phyloP scores from a whole-genome alignment of 2,797 vertebrate species.

The Odontamblyopus rebecca region DNA sequence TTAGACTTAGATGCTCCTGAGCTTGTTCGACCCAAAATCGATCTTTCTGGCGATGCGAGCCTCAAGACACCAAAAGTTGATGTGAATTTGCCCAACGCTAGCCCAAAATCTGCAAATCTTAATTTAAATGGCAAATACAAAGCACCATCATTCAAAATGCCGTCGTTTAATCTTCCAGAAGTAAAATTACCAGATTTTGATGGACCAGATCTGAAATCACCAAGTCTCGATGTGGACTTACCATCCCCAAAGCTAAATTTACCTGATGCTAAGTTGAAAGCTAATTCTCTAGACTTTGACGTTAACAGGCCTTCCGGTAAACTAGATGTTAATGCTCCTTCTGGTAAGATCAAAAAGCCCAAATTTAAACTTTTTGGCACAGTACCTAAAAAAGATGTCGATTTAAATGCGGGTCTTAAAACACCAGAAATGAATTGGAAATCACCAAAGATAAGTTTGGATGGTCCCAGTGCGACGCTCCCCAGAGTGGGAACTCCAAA shows the following conservation, averaged over 20 bases:
- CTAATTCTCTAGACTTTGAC: constrained; percentile 26
- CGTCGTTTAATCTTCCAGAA: constrained; percentile 53
- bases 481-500: constrained; percentile 38
- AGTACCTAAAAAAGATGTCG: constrained; percentile 46
- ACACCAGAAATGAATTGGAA: constrained; percentile 43
- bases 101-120: constrained; percentile 23
- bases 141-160: constrained; percentile 61
- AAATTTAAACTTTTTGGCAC: constrained; percentile 47
- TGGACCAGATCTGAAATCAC: constrained; percentile 23
- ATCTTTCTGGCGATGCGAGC: constrained; percentile 22
- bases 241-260: constrained; percentile 29
- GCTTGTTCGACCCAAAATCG: constrained; percentile 41
- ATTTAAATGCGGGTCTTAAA: constrained; percentile 37
- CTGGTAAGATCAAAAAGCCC: constrained; percentile 48
- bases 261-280: constrained; percentile 33
- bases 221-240: constrained; percentile 34
- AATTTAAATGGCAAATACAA: constrained; percentile 48
- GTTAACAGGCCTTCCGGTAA: constrained; percentile 41
- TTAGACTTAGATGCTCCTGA: constrained; percentile 28
- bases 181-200: constrained; percentile 39
- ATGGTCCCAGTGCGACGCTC: constrained; percentile 29
- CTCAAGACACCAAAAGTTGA: constrained; percentile 48
- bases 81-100: constrained; percentile 19
- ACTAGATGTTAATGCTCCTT: constrained; percentile 24
- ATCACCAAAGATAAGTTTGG: constrained; percentile 42